Evolutionary conservation across 2,113 vertebrate species (phyloP).

Genomic region (Sapayoa aenigma): DNA sequence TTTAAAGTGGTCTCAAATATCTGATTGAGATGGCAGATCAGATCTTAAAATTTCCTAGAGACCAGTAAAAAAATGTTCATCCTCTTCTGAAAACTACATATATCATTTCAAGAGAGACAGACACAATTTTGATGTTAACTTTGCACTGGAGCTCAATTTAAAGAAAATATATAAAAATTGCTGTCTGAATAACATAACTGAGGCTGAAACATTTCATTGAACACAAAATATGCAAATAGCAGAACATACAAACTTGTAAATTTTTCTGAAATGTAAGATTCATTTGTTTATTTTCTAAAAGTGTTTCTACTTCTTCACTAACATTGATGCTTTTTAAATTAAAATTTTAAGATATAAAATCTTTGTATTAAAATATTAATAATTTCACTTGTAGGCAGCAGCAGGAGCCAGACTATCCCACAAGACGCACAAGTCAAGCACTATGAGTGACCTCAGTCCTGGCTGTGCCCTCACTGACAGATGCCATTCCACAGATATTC

Average conservation of each 20-base stretch:
- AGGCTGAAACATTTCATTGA: neutral
- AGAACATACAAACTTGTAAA: neutral
- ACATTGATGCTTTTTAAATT: neutral
- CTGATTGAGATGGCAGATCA: neutral
- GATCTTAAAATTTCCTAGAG: neutral
- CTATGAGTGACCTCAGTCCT: neutral
- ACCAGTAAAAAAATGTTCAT: neutral
- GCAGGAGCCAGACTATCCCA: neutral
- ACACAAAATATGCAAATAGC: neutral
- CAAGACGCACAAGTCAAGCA: accelerated
- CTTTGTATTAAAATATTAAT: neutral
- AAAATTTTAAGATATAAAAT: neutral
- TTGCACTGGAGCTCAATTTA: neutral
- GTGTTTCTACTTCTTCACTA: neutral
- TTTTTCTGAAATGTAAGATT: neutral
- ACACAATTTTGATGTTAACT: neutral
- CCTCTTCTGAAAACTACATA: neutral
- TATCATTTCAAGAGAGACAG: neutral
- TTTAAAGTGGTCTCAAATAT: neutral
- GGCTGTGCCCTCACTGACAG: neutral
- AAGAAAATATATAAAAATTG: neutral
- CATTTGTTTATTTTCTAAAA: neutral
- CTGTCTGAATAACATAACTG: neutral
- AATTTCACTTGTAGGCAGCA: neutral
- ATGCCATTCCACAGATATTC: too few relatives aligned